Conservation (phyloP, 2,888 invertebrate species). For the Pteria penguin region DNA sequence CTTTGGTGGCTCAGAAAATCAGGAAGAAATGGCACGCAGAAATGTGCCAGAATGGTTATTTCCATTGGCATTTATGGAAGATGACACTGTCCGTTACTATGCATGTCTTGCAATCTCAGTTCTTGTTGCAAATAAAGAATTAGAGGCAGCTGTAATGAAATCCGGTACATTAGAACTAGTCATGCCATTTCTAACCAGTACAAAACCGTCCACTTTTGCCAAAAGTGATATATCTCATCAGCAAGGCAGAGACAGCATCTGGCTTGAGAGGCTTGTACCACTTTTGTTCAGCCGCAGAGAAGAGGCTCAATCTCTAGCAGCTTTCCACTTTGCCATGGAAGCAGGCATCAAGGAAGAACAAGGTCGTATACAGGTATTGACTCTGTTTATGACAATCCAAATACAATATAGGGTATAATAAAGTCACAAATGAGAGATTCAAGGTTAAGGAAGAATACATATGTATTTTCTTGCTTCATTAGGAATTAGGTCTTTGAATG, state of each 20-base stretch:
- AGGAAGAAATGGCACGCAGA: constrained; percentile 96
- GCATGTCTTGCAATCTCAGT: constrained; percentile 98
- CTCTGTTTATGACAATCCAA: too few species aligned
- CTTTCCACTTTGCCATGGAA: constrained; percentile 99
- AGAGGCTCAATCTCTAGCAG: constrained; percentile 97
- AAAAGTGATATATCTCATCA: constrained; percentile 88
- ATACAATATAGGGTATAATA: too few species aligned
- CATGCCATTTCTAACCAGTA: constrained; percentile 96
- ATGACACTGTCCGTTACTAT: constrained; percentile 92
- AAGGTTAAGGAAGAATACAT: too few species aligned
- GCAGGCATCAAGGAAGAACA: constrained; percentile 94
- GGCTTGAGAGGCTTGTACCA: constrained; percentile 95
- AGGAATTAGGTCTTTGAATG: too few species aligned
- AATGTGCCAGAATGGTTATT: constrained; percentile 91
- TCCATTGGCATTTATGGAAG: constrained; percentile 96
- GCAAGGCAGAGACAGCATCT: constrained; percentile 96
- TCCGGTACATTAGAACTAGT: constrained; percentile 97
- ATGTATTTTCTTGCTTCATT: too few species aligned
- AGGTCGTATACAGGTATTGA: constrained; percentile 79
- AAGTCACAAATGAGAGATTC: too few species aligned
- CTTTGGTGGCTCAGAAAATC: constrained; percentile 97
- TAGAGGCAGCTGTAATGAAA: constrained; percentile 96
- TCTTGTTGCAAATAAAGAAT: constrained; percentile 97
- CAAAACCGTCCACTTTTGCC: constrained; percentile 97
- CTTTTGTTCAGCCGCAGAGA: constrained; percentile 96